Conservation (phyloP, 2,888 invertebrate species). For the Monochamus alternatus region DNA sequence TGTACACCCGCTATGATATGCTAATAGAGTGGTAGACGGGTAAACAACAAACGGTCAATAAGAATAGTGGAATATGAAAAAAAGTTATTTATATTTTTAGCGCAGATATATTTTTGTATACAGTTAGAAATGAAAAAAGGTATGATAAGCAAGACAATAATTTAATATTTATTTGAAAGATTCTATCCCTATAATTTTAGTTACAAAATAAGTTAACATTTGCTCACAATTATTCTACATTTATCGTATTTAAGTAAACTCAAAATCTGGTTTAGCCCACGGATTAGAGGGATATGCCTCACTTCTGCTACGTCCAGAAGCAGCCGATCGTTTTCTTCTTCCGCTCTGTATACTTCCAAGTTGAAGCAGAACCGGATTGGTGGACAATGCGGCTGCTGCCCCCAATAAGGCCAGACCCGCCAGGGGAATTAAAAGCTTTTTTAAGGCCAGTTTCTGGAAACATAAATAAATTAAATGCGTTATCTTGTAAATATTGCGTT, state of each 20-base stretch:
- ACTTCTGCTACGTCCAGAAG: neutral
- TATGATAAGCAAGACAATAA: no score
- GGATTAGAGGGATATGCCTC: constrained; percentile 13
- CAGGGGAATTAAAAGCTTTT: constrained; percentile 79
- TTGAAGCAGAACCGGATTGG: constrained; percentile 86
- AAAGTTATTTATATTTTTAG: no score
- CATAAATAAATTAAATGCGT: constrained; percentile 9
- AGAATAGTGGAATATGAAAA: no score
- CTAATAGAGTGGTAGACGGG: no score
- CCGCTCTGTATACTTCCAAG: constrained; percentile 81
- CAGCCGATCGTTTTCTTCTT: constrained; percentile 70
- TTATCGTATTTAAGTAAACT: neutral
- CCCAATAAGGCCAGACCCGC: constrained; percentile 85
- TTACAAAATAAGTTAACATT: constrained; percentile 7
- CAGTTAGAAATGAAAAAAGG: no score
- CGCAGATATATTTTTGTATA: no score
- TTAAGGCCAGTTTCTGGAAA: constrained; percentile 75
- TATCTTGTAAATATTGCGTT: no score
- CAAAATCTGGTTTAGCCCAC: neutral
- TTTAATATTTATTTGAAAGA: no score
- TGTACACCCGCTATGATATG: no score
- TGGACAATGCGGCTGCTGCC: constrained; percentile 86
- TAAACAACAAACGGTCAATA: no score
- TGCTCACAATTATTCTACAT: neutral
- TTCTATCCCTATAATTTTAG: neutral